phyloP scores from a whole-genome alignment of 2,113 vertebrate genomes.

The Candoia aspera region DNA sequence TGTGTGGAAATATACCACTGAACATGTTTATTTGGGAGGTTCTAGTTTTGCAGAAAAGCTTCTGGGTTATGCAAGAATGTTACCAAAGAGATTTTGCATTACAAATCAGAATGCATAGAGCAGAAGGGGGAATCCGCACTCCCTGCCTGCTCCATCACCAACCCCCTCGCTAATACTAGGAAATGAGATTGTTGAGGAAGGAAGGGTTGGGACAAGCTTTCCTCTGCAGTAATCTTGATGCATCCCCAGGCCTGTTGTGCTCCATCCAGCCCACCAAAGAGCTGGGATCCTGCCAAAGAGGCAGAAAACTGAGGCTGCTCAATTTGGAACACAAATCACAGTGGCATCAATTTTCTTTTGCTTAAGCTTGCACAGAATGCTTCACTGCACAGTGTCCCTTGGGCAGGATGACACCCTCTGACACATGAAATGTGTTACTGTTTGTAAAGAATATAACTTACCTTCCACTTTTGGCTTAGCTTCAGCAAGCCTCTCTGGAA shows the following conservation, averaged over 20 bases:
- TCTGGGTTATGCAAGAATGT: background rate
- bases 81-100: background rate
- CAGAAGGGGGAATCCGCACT: background rate
- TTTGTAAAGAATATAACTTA: constrained; percentile 54
- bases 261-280: background rate
- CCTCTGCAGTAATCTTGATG: background rate
- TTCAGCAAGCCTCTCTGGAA: constrained; percentile 89
- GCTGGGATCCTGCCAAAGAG: background rate
- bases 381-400: background rate
- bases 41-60: background rate
- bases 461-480: constrained; percentile 93
- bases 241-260: background rate
- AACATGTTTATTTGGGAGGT: background rate
- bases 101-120: background rate
- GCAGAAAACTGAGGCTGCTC: background rate
- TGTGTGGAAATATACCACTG: background rate
- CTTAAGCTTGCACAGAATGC: background rate
- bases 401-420: background rate
- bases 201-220: background rate
- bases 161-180: background rate
- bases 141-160: background rate
- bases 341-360: background rate
- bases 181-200: background rate
- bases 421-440: background rate
- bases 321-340: background rate